A percentile compares a stretch with the other conserved stretches of the same genome.
Conservation (phyloP, 2,797 vertebrate genomes). For the Rachycentron canadum region DNA sequence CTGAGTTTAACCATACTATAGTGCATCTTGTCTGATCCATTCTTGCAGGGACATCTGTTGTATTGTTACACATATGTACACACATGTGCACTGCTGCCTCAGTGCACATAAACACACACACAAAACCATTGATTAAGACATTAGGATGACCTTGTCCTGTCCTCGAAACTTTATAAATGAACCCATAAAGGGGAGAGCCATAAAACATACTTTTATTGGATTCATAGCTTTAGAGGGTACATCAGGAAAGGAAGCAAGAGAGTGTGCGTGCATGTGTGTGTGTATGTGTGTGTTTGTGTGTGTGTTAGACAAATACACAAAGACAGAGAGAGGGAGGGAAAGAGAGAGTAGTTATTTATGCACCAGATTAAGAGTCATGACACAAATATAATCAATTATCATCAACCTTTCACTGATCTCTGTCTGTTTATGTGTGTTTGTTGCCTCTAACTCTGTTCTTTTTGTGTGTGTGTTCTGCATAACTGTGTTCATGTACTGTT, state of each 20-base stretch:
- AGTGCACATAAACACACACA: conserved; percentile 7
- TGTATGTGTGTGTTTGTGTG: conserved; percentile 11
- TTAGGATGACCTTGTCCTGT: conserved; percentile 45
- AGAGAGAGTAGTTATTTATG: conserved; percentile 37
- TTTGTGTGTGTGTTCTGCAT: not conserved
- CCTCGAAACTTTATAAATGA: conserved; percentile 52
- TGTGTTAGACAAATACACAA: conserved; percentile 4
- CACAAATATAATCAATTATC: conserved; percentile 49
- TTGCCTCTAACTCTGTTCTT: not conserved
- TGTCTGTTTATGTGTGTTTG: conserved; percentile 8
- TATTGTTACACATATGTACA: not conserved
- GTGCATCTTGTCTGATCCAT: not conserved
- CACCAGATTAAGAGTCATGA: conserved; percentile 37
- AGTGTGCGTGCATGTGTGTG: not conserved
- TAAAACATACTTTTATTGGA: conserved; percentile 60
- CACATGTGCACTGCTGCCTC: not conserved
- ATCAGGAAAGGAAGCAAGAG: not conserved
- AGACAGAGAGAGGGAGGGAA: not conserved
- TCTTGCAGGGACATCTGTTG: not conserved
- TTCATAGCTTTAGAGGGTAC: conserved; percentile 41
- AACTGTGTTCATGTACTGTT: not conserved
- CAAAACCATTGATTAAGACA: conserved; percentile 24
- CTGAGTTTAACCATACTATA: conserved; percentile 28
- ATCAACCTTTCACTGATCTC: conserved; percentile 26
- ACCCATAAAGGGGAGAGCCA: conserved; percentile 38